Conservation (phyloP, 2,888 invertebrate species). For the Xestoiulus laeticollis region DNA sequence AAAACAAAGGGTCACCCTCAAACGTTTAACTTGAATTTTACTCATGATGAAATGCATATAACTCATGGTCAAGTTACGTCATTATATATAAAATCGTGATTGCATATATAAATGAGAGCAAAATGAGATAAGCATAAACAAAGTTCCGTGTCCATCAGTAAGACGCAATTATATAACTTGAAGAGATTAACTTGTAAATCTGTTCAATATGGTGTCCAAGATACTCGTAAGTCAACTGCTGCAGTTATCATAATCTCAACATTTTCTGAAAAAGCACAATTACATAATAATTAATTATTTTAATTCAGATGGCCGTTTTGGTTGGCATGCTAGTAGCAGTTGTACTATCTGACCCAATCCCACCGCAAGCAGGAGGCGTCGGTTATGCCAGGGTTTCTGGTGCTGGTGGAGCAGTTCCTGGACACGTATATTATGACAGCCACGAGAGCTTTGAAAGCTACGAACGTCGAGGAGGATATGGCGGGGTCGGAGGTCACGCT, state of each 20-base stretch:
- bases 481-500: neutral
- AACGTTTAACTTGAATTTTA: neutral
- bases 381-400: neutral
- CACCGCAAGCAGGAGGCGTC: neutral
- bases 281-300: neutral
- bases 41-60: neutral
- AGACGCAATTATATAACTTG: neutral
- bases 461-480: neutral
- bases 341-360: neutral
- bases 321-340: neutral
- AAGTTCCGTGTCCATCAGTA: neutral
- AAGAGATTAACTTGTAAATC: neutral
- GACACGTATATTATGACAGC: neutral
- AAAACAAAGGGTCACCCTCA: slow-evolving; percentile 9
- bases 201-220: slow-evolving; percentile 2
- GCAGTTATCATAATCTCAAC: neutral
- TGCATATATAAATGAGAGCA: neutral
- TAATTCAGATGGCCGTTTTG: neutral
- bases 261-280: neutral
- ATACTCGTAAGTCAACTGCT: neutral
- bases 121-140: neutral
- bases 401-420: neutral
- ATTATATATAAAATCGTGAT: neutral
- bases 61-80: neutral
- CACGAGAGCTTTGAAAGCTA: neutral